Percentiles rank a stretch among this genome's conserved stretches.
Evolutionary conservation across 2,797 vertebrate genomes (phyloP).

Genomic region (Sebastes trivittatus): DNA sequence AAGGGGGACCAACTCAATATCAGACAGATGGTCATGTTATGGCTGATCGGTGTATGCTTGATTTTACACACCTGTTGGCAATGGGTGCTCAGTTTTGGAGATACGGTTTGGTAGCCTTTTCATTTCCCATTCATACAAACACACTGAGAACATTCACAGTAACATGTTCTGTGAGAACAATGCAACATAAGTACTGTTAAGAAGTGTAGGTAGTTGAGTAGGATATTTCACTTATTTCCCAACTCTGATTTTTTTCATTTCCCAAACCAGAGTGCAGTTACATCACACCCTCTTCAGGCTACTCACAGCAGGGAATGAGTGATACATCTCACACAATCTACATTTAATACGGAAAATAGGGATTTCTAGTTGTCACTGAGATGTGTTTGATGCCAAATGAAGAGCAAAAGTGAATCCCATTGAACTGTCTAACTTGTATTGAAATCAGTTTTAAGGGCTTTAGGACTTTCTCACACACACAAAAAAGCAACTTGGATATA

Average conservation of each 20-base stretch:
- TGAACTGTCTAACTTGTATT: not conserved
- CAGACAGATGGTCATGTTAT: no score
- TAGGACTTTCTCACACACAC: conserved; percentile 3
- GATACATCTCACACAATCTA: not conserved
- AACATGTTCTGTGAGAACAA: not conserved
- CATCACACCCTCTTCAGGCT: conserved; percentile 28
- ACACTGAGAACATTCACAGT: not conserved
- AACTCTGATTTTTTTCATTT: not conserved
- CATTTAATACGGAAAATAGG: conserved; percentile 1
- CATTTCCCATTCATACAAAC: not conserved
- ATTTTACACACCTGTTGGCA: not conserved
- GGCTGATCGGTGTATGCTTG: not conserved
- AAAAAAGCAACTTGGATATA: not conserved
- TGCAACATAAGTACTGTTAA: not conserved
- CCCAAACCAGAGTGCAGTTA: conserved; percentile 20
- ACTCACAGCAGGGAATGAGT: not conserved
- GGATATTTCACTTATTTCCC: not conserved
- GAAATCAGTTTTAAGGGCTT: not conserved
- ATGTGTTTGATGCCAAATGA: conserved; percentile 32
- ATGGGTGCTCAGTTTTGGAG: not conserved
- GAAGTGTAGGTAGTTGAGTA: not conserved
- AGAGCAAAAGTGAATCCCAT: not conserved
- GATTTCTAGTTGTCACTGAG: conserved; percentile 22
- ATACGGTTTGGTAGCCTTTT: not conserved
- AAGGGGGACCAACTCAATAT: no score